Base-by-base conservation (phyloP, 2,113 vertebrate genomes). In the Ariopsis seemanni region DNA sequence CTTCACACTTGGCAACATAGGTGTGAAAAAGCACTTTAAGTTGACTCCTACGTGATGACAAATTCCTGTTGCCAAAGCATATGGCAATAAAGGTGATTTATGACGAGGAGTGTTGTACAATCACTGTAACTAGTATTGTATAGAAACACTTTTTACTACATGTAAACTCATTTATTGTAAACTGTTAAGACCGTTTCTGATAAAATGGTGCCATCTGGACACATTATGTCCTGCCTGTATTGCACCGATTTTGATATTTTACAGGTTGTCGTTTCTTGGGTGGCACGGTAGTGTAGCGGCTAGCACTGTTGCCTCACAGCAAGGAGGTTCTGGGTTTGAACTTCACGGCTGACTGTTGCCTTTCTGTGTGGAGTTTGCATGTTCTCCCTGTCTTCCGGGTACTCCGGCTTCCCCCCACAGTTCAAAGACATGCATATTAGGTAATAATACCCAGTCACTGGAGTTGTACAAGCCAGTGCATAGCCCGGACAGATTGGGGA, bases 1-100 rank as follows among this genome's bases (percentile, higher is more conserved):
- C 75, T 55, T 55, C 25, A 55, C 50, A 27, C 75, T 78, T 30
- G n/a, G 75, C 52, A 25, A 78, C 75, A 78, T 78, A 78, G 50
- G 50, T 78, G 50, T 17, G 50, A 78, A 78, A 55, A 78, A 57
- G n/a, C 25, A 14, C 14, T 57, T 53, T 20, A 57, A 57, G 52
- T 30, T 79, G 53, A 57, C n/a, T 7, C 7, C 77, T 79, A 74
- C 34, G 22, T 34, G 42, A 79, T 15, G 57, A 78, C 14, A 79
- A 79, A 79, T 57, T 57, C 52, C n/a, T 27, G 14, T 57, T 57
- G 12, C 53, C 57, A 14, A 57, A 57, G 52, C 52, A 57, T 14
- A 30, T 4, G 25, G 75, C 6, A 55, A 17, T 79, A 79, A 79
- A 30, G n/a, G 15, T 79, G 25, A 79, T 53, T 53, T 78, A 30